Conservation (phyloP, 2,888 invertebrate species). For the Catocala nupta region DNA sequence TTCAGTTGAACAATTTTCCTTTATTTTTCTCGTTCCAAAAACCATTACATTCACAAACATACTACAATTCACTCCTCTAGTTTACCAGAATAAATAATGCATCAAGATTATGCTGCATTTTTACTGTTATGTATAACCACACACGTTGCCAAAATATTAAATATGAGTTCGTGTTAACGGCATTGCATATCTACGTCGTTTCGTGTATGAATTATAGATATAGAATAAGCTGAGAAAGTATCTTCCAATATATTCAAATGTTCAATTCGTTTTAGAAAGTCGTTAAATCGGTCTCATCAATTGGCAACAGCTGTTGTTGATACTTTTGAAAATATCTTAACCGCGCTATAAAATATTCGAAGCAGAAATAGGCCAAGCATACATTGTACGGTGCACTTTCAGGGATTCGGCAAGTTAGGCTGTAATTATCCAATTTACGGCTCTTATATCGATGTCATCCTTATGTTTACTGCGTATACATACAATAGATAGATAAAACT, state of each 20-base stretch:
- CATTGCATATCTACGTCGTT: conserved; percentile 15
- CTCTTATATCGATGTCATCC: background rate
- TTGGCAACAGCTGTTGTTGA: conserved; percentile 40
- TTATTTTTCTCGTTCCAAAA: conserved; percentile 5
- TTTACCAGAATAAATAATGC: conserved; percentile 3
- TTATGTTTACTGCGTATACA: background rate
- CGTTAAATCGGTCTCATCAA: conserved; percentile 43
- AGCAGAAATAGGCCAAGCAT: conserved; percentile 34
- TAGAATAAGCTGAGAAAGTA: conserved; percentile 20
- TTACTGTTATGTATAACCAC: background rate
- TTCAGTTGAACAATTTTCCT: conserved; percentile 3
- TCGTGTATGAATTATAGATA: conserved; percentile 28
- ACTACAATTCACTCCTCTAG: background rate
- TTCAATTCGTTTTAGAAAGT: conserved; percentile 43
- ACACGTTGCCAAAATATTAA: conserved; percentile 2
- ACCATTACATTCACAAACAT: conserved; percentile 3
- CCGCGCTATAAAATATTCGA: conserved; percentile 32
- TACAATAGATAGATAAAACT: background rate
- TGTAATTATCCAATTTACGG: conserved; percentile 12
- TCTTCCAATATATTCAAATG: conserved; percentile 29
- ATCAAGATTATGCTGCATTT: background rate
- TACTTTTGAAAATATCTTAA: conserved; percentile 34
- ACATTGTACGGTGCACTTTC: conserved; percentile 22
- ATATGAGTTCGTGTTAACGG: conserved; percentile 19
- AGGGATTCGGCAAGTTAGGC: conserved; percentile 26